These are phyloP conservation scores for Paratrypauchen microcephalus DNA, from an alignment of 2,797 vertebrate genomes.

Conservation along the genomic window DNA sequence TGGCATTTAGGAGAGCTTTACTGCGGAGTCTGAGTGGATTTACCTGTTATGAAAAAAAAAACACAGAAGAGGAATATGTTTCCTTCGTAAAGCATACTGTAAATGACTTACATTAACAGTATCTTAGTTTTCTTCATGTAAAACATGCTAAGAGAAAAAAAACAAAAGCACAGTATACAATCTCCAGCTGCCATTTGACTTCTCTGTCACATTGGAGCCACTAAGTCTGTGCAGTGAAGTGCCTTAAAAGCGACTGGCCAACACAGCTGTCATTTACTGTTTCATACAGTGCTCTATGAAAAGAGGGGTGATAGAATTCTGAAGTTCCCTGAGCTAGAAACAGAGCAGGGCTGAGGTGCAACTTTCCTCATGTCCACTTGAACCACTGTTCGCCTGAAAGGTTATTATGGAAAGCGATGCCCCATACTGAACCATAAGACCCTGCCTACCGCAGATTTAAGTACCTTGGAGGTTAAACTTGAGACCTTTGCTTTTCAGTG, in stretches of 20 bases:
- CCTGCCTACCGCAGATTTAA: slow-evolving; percentile 14
- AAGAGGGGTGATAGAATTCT: slow-evolving; percentile 9
- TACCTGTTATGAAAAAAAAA: neutral
- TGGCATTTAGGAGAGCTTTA: slow-evolving; percentile 22
- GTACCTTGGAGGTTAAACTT: slow-evolving; percentile 18
- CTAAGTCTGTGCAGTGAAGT: slow-evolving; percentile 13
- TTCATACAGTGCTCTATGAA: slow-evolving; percentile 8
- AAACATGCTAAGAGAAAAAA: neutral
- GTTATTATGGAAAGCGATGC: slow-evolving; percentile 16
- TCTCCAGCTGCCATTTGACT: slow-evolving; percentile 6
- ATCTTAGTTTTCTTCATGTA: neutral
- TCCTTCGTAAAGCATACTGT: neutral
- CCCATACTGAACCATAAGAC: slow-evolving; percentile 9
- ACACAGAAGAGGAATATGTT: neutral
- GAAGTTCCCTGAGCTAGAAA: slow-evolving; percentile 9
- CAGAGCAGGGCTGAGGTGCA: slow-evolving; percentile 7
- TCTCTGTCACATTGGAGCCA: slow-evolving; percentile 8
- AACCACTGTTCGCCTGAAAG: slow-evolving; percentile 10
- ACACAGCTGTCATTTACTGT: slow-evolving; percentile 11
- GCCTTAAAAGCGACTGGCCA: slow-evolving; percentile 10
- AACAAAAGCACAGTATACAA: slow-evolving; percentile 5
- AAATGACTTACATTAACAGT: neutral
- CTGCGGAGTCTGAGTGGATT: neutral
- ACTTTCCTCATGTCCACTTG: slow-evolving; percentile 8
- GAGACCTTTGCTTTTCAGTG: slow-evolving; percentile 6